A percentile compares a stretch with the other conserved stretches of the same genome.
Conservation (phyloP, 2,797 vertebrate genomes). For the Acipenser oxyrinchus region DNA sequence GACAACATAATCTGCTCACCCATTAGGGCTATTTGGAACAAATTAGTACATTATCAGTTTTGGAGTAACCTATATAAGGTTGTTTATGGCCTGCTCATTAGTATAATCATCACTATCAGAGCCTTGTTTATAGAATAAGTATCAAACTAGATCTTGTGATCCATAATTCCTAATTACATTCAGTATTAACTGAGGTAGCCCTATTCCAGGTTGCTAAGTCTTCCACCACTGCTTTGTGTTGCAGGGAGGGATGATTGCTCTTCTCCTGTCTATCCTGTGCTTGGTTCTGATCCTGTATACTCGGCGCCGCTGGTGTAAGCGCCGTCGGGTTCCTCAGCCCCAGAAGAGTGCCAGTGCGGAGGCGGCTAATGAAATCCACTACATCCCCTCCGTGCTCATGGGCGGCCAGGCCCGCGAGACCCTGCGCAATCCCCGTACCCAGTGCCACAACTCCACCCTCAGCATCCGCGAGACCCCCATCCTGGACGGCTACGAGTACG, state of each 20-base stretch:
- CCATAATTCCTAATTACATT: no score
- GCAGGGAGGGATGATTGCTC: slow-evolving; percentile 95
- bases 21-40: no score
- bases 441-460: slow-evolving; percentile 90
- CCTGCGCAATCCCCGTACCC: slow-evolving; percentile 85
- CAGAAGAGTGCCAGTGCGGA: slow-evolving; percentile 96
- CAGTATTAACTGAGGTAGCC: no score
- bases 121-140: no score
- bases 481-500: slow-evolving; percentile 93
- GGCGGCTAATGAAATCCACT: slow-evolving; percentile 97
- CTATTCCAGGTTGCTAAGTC: no score
- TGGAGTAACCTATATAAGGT: no score
- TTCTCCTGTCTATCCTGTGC: slow-evolving; percentile 90
- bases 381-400: slow-evolving; percentile 94
- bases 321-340: slow-evolving; percentile 89
- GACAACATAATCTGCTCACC: no score
- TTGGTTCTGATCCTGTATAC: slow-evolving; percentile 96
- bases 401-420: slow-evolving; percentile 91
- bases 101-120: no score
- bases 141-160: no score
- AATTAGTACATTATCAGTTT: no score
- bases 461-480: slow-evolving; percentile 96
- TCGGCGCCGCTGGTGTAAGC: slow-evolving; percentile 91
- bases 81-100: no score
- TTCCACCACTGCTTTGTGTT: slow-evolving; percentile 14